Base-by-base conservation (phyloP, 64 coral and sea anemone genomes). In the Porites australiensis region DNA sequence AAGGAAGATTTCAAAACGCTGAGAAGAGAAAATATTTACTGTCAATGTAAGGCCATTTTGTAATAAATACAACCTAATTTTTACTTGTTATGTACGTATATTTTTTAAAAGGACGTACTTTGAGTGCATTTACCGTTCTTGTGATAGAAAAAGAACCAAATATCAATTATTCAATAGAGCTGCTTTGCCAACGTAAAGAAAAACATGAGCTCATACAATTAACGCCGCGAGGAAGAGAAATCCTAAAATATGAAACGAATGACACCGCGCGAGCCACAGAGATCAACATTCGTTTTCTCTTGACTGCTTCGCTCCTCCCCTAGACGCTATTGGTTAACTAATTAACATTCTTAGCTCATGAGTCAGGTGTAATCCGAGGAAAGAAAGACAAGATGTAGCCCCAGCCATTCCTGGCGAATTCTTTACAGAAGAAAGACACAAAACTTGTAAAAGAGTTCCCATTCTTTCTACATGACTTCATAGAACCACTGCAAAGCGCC, bases 201-300 rank as follows among this genome's bases (percentile, higher is more conserved):
- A 21, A 70, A 6, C 22, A 0, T 27, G 27, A 37, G 27, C 27
- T 37, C 27, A 37, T 37, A 37, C 27, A 37, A 0, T 37, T 37
- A 37, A 37, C 27, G 27, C 27, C 27, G 27, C 27, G 27, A 37
- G 27, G 27, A 37, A 37, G 27, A 37, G 27, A 37, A 37, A 37
- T 37, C 27, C 27, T 37, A 37, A 37, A 37, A 5, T 23, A 13
- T 9, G 14, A 69, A 2, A 9, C 0, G 3, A 45, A 9, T 13
- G 14, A 19, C 9, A 50, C 0, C 44, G 43, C 44, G 1, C 10
- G 44, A 64, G 16, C 5, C 6, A 8, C 63, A 10, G 3, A 68
- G 81, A 84, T 84, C 44, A 67, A 67, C 4, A 69, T 51, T 7
- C 52, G 46, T 51, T 84, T 16, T 84, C 81, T 50, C 47, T 49